Evolutionary conservation across 2,797 vertebrate genomes (phyloP), one percentile per base, ranked within the genome.

Genomic region (Hemitrygon akajei): DNA sequence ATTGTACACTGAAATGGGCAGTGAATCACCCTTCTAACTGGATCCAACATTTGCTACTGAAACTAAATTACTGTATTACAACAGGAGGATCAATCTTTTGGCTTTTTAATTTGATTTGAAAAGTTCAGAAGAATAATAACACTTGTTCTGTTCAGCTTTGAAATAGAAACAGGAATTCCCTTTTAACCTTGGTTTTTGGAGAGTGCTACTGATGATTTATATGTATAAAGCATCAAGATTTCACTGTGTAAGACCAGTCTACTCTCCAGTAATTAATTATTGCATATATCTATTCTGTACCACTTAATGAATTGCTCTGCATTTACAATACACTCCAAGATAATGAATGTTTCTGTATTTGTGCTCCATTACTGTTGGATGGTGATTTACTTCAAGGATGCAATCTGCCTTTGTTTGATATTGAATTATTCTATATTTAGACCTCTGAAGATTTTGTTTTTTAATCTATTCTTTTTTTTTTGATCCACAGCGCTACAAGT

Each of bases 351-450:
- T 89, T 89, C 60, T 22, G 22, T 16, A 69, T 63, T 89, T 63
- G 30, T 60, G 18, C 60, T 20, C 86, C n/a, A 37, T 66, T 89
- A 63, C 86, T 18, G 1, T 89, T 66, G 34, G 60, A 66, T 34
- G 18, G 60, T 37, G 86, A 89, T 89, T 84, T 89, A 89, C 66
- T 89, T 18, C 18, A 66, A 22, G n/a, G 6, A 5, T 66, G 18
- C n/a, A 89, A 34, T 89, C 60, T 66, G 60, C 63, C 60, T 66
- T 18, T 1, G 30, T 66, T 66, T 14, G 86, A 66, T 69, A 89
- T 37, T 89, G 16, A 89, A 66, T 89, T 20, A 60, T 86, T 86
- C 63, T 22, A 66, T 89, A 89, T 89, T 89, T 89, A 69, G 60
- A 37, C 22, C 63, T 37, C 66, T n/a, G 18, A 69, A 9, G 18